Percentiles rank a stretch among this genome's conserved stretches.
Evolutionary conservation across 2,797 vertebrate genomes (phyloP).

Genomic region (Pseudomugil tenellus): DNA sequence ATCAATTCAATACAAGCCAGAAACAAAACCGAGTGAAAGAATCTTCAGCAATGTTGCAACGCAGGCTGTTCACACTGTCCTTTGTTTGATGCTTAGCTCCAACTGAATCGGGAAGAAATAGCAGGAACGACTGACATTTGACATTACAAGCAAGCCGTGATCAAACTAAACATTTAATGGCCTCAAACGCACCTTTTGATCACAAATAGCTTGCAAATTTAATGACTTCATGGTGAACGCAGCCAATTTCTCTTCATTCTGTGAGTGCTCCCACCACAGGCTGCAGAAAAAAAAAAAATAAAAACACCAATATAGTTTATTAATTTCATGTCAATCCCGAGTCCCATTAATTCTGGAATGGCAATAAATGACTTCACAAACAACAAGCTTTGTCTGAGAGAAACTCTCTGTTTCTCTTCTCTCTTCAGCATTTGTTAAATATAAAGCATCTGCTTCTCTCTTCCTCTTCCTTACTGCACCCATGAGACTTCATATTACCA

Average conservation of each 20-base stretch:
- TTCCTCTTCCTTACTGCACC: conserved; percentile 82
- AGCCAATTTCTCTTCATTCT: conserved; percentile 65
- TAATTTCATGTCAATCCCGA: conserved; percentile 50
- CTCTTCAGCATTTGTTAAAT: conserved; percentile 7
- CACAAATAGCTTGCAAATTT: conserved; percentile 70
- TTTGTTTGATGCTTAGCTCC: conserved; percentile 42
- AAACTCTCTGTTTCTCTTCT: no score
- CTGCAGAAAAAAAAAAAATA: conserved; percentile 21
- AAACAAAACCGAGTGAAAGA: conserved; percentile 36
- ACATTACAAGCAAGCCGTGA: conserved; percentile 57
- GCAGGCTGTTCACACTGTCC: conserved; percentile 33
- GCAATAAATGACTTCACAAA: conserved; percentile 38
- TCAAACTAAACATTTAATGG: conserved; percentile 67
- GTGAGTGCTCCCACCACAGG: conserved; percentile 58
- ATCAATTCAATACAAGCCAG: conserved; percentile 15
- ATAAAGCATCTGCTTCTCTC: conserved; percentile 30
- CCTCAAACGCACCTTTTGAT: conserved; percentile 74
- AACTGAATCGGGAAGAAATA: conserved; percentile 36
- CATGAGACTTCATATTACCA: conserved; percentile 90
- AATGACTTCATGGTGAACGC: conserved; percentile 72
- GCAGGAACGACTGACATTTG: conserved; percentile 65
- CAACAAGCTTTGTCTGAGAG: conserved; percentile 2
- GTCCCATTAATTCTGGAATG: conserved; percentile 28
- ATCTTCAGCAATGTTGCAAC: conserved; percentile 23
- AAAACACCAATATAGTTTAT: conserved; percentile 41